Conservation (phyloP, 2,888 invertebrate genomes). For the Acleris cristana region DNA sequence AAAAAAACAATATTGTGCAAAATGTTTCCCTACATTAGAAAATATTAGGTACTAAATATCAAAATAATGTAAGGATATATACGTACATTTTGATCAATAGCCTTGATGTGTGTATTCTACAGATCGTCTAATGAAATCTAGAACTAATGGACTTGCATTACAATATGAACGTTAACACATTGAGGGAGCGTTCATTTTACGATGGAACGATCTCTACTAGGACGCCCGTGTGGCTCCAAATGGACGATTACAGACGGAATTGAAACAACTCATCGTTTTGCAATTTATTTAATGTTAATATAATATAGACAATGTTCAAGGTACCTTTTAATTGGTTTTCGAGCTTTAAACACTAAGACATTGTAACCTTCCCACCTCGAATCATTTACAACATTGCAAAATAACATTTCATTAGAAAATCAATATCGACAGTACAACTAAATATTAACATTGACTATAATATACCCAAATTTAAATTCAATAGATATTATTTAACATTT, state of each 20-base stretch:
- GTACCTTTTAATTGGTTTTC: slow-evolving; percentile 83
- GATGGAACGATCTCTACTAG: too few relatives aligned
- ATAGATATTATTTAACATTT: slow-evolving; percentile 65
- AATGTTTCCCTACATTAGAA: too few relatives aligned
- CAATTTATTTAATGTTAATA: slow-evolving; percentile 84
- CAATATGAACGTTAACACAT: too few relatives aligned
- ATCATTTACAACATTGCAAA: slow-evolving; percentile 78
- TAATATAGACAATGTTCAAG: slow-evolving; percentile 84
- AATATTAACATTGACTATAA: slow-evolving; percentile 80
- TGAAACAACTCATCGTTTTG: slow-evolving; percentile 53
- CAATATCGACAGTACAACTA: slow-evolving; percentile 72
- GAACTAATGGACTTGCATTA: too few relatives aligned
- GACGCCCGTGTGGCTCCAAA: too few relatives aligned
- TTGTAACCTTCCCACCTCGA: slow-evolving; percentile 76
- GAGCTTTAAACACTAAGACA: slow-evolving; percentile 81
- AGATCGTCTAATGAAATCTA: too few relatives aligned
- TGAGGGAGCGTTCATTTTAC: too few relatives aligned
- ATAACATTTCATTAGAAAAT: slow-evolving; percentile 76
- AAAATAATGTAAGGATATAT: too few relatives aligned
- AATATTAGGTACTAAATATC: too few relatives aligned
- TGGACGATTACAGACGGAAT: background rate
- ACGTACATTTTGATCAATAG: too few relatives aligned
- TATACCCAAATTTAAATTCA: slow-evolving; percentile 79
- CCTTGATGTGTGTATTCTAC: too few relatives aligned
- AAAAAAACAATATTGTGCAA: too few relatives aligned